Base-by-base conservation (phyloP, 2,113 vertebrate species). In the Entelurus aequoreus region DNA sequence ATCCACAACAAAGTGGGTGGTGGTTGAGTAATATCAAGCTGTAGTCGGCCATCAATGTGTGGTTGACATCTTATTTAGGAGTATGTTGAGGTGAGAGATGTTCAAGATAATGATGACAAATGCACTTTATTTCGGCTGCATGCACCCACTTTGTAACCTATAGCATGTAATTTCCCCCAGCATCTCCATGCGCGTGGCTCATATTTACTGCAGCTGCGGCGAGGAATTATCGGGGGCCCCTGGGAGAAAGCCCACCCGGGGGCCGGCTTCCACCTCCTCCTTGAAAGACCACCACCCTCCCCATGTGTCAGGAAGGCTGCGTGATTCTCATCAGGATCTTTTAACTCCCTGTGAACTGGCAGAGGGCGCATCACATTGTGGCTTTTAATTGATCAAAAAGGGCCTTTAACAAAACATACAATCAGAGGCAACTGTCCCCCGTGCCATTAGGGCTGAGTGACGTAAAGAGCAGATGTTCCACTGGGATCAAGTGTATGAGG, bases 311-410 rank as follows among this genome's bases (percentile, higher is more conserved):
- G 78, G 71, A 75, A 71, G 78, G 65, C 73, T 71, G 76, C 77
- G 70, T 62, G 78, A 76, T 65, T 81, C 78, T 80, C 76, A 69
- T 84, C 80, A 79, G 75, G 78, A 78, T 75, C 71, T 68, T 82
- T 84, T 75, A 73, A 74, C 72, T 71, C 66, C 73, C 71, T 21
- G 4, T 70, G 70, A 81, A 72, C 68, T 66, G 63, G 66, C 54
- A 70, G 63, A 71, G 66, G 66, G 78, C 63, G 63, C 74, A 46
- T 77, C 79, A 63, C 85, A 79, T 79, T 72, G 74, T 62, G 60
- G 79, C 80, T 78, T 74, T 81, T 84, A 86, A 87, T 81, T 85
- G 76, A 86, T 88, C 77, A 73, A 61, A 77, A 80, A 61, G 47
- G 75, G 75, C 70, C 69, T 85, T 77, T 69, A 76, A 82, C 52